Evolutionary conservation across 2,888 invertebrate species (phyloP).

Genomic region (Endotricha flammealis): DNA sequence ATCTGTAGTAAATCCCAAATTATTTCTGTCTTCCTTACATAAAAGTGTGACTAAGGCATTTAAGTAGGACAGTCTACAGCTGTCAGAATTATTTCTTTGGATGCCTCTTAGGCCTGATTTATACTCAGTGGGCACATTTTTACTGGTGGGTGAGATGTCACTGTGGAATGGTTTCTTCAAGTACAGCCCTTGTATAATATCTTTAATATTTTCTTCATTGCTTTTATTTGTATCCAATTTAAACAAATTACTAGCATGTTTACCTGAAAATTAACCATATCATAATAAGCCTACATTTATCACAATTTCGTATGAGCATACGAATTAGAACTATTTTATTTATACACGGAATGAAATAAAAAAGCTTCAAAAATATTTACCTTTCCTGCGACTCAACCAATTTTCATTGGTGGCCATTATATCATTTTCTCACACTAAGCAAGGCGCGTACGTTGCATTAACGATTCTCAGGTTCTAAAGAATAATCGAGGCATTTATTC

Average conservation of each 20-base stretch:
- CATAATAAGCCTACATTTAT: not conserved
- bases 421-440: slow-evolving; percentile 40
- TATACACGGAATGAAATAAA: not conserved
- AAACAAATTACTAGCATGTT: slow-evolving; percentile 81
- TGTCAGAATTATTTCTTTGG: slow-evolving; percentile 83
- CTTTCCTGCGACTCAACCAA: slow-evolving; percentile 71
- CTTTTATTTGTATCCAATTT: slow-evolving; percentile 79
- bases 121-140: slow-evolving; percentile 52
- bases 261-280: slow-evolving; percentile 51
- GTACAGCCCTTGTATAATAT: slow-evolving; percentile 81
- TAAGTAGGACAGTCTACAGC: slow-evolving; percentile 89
- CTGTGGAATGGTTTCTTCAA: slow-evolving; percentile 54
- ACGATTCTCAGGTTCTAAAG: slow-evolving; percentile 18
- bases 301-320: too few relatives aligned
- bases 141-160: slow-evolving; percentile 62
- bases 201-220: slow-evolving; percentile 80
- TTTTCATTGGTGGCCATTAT: slow-evolving; percentile 71
- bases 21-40: slow-evolving; percentile 79
- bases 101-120: slow-evolving; percentile 79
- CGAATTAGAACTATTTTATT: not conserved
- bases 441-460: slow-evolving; percentile 12
- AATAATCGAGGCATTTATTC: slow-evolving; percentile 23
- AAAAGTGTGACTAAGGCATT: slow-evolving; percentile 92
- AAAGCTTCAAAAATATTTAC: slow-evolving; percentile 44
- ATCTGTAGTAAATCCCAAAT: slow-evolving; percentile 85